These are phyloP conservation scores for Butorides virescens DNA, from an alignment of 2,113 vertebrate species.

Conservation along the genomic window DNA sequence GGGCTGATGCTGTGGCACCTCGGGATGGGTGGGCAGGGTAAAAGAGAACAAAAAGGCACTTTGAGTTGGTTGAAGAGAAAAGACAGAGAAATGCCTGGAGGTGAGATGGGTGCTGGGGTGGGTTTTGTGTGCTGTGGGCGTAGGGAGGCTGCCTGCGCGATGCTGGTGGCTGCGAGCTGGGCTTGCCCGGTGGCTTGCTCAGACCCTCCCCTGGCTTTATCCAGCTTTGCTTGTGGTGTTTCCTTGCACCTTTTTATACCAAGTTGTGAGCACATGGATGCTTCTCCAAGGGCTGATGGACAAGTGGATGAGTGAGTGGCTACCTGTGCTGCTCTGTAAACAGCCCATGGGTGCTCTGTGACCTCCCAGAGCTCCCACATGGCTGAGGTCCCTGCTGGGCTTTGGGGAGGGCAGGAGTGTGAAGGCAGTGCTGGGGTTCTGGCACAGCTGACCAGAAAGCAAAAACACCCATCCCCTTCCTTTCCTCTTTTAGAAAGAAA, in stretches of 20 bases:
- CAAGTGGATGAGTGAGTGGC: not conserved
- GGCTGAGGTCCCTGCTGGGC: not conserved
- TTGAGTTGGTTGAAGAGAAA: not conserved
- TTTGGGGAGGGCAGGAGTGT: not conserved
- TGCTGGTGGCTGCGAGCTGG: not conserved
- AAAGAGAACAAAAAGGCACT: not conserved
- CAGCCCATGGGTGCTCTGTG: not conserved
- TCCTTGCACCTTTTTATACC: not conserved
- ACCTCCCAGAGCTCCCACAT: not conserved
- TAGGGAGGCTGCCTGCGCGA: not conserved
- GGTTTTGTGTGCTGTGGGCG: not conserved
- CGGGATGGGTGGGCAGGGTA: not conserved
- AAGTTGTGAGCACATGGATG: not conserved
- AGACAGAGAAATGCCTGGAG: not conserved
- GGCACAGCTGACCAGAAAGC: not conserved
- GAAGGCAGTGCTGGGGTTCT: not conserved
- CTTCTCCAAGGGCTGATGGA: not conserved
- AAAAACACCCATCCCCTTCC: not conserved
- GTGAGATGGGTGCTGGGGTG: not conserved
- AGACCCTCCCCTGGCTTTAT: not conserved
- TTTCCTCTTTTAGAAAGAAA: not conserved
- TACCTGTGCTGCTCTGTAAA: not conserved
- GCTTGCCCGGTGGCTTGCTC: not conserved
- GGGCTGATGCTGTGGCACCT: not conserved
- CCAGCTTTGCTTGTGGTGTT: not conserved